A percentile compares a stretch with the other conserved stretches of the same genome.
Evolutionary conservation across 2,888 invertebrate species (phyloP).

Genomic region (Habrosyne pyritoides): DNA sequence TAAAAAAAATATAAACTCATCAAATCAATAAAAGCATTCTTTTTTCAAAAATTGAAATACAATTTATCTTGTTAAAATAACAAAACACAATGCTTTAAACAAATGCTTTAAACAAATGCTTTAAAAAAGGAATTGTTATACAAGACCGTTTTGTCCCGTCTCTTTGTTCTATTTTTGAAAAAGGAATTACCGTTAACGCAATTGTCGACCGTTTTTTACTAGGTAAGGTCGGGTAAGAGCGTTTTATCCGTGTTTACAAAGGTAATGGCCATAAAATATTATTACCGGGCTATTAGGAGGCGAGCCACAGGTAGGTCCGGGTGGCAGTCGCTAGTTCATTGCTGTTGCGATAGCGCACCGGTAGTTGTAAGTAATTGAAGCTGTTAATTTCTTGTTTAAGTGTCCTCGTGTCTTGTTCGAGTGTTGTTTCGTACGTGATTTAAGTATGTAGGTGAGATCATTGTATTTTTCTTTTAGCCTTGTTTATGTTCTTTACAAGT

Average conservation of each 20-base stretch:
- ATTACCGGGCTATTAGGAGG: slow-evolving; percentile 71
- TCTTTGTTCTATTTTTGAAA: slow-evolving; percentile 53
- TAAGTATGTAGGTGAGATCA: slow-evolving; percentile 22
- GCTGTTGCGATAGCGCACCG: slow-evolving; percentile 56
- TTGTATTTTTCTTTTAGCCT: neutral
- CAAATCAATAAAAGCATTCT: slow-evolving; percentile 18
- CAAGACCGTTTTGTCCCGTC: slow-evolving; percentile 39
- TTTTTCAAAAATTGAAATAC: slow-evolving; percentile 1
- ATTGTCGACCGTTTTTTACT: slow-evolving; percentile 69
- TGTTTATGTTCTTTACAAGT: no score
- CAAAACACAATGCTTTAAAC: no score
- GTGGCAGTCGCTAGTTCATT: slow-evolving; percentile 66
- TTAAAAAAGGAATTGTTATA: slow-evolving; percentile 48
- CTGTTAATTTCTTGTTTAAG: slow-evolving; percentile 66
- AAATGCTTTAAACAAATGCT: no score
- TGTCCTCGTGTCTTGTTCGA: slow-evolving; percentile 49
- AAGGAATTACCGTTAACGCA: slow-evolving; percentile 60
- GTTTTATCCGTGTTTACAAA: slow-evolving; percentile 76
- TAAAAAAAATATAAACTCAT: slow-evolving; percentile 36
- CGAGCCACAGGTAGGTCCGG: slow-evolving; percentile 76
- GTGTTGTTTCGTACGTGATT: slow-evolving; percentile 42
- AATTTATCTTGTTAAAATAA: slow-evolving; percentile 15
- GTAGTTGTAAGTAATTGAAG: slow-evolving; percentile 68
- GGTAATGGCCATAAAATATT: slow-evolving; percentile 80
- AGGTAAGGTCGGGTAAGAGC: slow-evolving; percentile 58